Percentiles rank a stretch among this genome's conserved stretches.
Evolutionary conservation across 2,113 vertebrate genomes (phyloP).

Genomic region (Tyto alba): DNA sequence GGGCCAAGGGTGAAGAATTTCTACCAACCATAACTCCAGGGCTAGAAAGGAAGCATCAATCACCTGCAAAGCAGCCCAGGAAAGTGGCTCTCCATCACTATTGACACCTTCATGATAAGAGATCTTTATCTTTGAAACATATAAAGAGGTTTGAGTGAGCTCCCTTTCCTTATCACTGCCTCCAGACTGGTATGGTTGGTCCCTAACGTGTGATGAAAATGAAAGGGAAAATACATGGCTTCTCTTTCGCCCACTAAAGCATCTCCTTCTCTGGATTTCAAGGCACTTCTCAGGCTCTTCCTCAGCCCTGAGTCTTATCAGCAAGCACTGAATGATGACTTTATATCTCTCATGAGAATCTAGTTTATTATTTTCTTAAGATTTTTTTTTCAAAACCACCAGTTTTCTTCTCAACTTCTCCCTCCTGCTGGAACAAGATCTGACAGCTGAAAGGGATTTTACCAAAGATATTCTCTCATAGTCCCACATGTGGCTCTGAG

Average conservation of each 20-base stretch:
- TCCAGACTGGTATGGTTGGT: neutral
- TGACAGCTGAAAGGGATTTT: neutral
- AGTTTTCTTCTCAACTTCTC: neutral
- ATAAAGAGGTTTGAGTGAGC: neutral
- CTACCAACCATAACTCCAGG: neutral
- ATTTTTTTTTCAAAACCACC: neutral
- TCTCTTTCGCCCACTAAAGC: neutral
- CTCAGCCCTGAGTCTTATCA: neutral
- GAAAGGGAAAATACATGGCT: neutral
- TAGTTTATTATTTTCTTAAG: neutral
- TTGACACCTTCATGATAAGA: neutral
- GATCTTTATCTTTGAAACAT: neutral
- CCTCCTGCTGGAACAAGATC: neutral
- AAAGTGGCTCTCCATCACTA: neutral
- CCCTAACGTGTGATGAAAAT: neutral
- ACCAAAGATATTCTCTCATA: neutral
- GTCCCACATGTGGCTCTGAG: neutral
- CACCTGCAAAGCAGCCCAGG: neutral
- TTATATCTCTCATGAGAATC: neutral
- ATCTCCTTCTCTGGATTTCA: neutral
- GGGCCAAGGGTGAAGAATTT: neutral
- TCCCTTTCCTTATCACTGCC: neutral
- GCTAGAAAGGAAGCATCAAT: neutral
- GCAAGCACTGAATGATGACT: neutral
- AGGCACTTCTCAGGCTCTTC: neutral